phyloP scores from a whole-genome alignment of 2,888 invertebrate genomes.

The Eupithecia abbreviata region DNA sequence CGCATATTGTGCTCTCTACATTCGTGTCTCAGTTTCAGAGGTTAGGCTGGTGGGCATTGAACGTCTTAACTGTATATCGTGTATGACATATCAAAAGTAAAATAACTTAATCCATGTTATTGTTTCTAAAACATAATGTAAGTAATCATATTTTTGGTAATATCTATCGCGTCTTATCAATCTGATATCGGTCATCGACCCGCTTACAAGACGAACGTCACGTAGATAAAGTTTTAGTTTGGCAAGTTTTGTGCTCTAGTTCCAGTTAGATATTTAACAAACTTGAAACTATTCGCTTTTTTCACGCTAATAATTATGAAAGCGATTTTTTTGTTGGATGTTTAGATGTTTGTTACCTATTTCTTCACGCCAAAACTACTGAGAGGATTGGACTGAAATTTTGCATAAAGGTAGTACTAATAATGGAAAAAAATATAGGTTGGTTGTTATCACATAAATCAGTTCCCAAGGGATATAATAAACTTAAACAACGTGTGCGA shows the following conservation, averaged over 20 bases:
- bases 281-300: not conserved
- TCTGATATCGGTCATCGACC: conserved; percentile 68
- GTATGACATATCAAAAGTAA: not conserved
- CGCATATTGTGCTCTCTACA: too few relatives aligned
- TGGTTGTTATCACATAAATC: not conserved
- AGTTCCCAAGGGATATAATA: too few relatives aligned
- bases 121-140: conserved; percentile 9
- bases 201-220: conserved; percentile 43
- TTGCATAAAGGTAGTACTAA: too few relatives aligned
- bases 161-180: conserved; percentile 52
- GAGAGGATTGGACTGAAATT: too few relatives aligned
- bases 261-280: conserved; percentile 1
- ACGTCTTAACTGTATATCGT: not conserved
- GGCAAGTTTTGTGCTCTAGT: conserved; percentile 13
- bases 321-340: too few relatives aligned
- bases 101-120: conserved; percentile 9
- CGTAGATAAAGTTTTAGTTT: conserved; percentile 18
- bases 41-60: too few relatives aligned
- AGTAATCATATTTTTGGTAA: conserved; percentile 33
- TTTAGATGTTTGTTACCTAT: too few relatives aligned
- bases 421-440: too few relatives aligned
- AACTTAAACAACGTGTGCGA: too few relatives aligned
- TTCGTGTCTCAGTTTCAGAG: too few relatives aligned
- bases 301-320: too few relatives aligned
- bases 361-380: too few relatives aligned